Base-by-base conservation (phyloP, 2,888 invertebrate genomes). In the Dynastes tityus region DNA sequence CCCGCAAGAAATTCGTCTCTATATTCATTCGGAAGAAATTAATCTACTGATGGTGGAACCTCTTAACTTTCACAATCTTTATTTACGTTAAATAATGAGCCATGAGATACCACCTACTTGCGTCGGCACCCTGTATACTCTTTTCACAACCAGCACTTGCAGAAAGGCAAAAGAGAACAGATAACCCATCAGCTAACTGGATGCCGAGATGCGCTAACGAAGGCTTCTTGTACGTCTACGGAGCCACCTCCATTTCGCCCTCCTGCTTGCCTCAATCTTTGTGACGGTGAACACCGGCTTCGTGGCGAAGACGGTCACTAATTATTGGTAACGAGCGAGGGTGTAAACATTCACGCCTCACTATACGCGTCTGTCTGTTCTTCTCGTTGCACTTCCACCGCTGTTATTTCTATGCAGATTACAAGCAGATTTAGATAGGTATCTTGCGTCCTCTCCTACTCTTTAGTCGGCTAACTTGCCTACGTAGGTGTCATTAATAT, bases 241-340 rank as follows among this genome's bases (percentile, higher is more conserved):
- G 27, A 61, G 40, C 75, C 63, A 64, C 75, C 75, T 75, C 49
- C 45, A n/a, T 22, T 40, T 53, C 53, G 29, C 29, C 71, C 32
- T 51, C 37, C 16, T 71, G 53, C 71, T 75, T 13, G 64, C 27
- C 45, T 49, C 64, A 61, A 16, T 64, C 32, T 29, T 68, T 68
- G 68, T 68, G 68, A 68, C 68, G 68, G 68, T 32, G 73, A 73
- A 73, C 73, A 73, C 73, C 53, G 73, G 22, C 61, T 73, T 75
- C 61, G 40, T 58, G 63, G 61, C 27, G 8, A 27, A 45, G 78
- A 74, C 40, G 64, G 67, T 32, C 78, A 65, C 78, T 78, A 78
- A 78, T 78, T 78, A 78, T 73, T 37, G 45, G 74, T 73, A 78
- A 78, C 78, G 78, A 65, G 73, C 73, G 78, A 78, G 74, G 78